Percentiles rank a stretch among this genome's conserved stretches.
Conservation (phyloP, 2,113 vertebrate species). For the Odontophorus gujanensis region DNA sequence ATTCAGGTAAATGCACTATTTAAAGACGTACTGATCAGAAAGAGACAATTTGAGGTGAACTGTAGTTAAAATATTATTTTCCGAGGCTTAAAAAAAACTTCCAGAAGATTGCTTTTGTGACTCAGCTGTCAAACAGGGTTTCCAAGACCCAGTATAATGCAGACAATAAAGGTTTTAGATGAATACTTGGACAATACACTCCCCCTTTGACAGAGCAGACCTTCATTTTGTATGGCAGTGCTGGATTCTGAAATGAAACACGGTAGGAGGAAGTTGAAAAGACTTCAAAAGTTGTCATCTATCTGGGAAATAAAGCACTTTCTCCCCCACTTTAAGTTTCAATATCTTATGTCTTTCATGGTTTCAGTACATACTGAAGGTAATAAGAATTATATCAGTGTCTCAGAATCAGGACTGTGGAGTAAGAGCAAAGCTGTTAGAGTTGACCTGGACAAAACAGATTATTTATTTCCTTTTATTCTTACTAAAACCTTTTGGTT, state of each 20-base stretch:
- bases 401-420: not conserved
- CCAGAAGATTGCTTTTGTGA: not conserved
- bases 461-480: not conserved
- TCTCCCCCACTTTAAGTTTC: not conserved
- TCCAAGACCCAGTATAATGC: not conserved
- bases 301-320: not conserved
- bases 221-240: not conserved
- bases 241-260: conserved; percentile 5
- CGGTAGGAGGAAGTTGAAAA: conserved; percentile 28
- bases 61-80: not conserved
- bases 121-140: not conserved
- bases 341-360: not conserved
- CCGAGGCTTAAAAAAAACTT: not conserved
- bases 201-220: not conserved
- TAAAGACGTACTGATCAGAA: not conserved
- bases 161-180: conserved; percentile 8
- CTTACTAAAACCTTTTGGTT: not conserved
- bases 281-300: not conserved
- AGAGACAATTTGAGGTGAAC: not conserved
- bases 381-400: not conserved
- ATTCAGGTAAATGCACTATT: conserved; percentile 2
- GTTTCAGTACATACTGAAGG: not conserved
- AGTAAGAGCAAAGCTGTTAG: not conserved
- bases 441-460: not conserved
- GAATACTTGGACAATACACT: not conserved